phyloP scores from a whole-genome alignment of 1,140 invertebrate genomes.

The Zaprionus lachaisei region DNA sequence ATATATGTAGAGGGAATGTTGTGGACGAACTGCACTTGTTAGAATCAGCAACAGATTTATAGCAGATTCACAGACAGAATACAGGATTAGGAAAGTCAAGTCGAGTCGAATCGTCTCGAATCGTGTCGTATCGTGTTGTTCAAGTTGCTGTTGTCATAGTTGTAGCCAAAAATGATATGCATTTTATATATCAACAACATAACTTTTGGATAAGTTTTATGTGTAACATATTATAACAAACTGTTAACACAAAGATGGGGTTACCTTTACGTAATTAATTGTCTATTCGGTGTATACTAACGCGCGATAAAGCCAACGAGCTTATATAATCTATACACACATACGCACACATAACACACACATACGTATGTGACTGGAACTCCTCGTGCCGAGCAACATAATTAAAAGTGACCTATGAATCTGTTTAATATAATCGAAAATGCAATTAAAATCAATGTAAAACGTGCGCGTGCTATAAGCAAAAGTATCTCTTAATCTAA shows the following conservation, averaged over 20 bases:
- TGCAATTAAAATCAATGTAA: constrained; percentile 39
- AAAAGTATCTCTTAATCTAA: constrained; percentile 3
- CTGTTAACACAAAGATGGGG: constrained; percentile 17
- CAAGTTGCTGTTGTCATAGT: constrained; percentile 30
- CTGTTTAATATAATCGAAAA: constrained; percentile 15
- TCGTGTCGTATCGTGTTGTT: background rate
- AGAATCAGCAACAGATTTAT: constrained; percentile 46
- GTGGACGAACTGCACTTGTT: constrained; percentile 70
- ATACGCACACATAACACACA: background rate
- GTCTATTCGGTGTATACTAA: constrained; percentile 38
- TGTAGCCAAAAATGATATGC: constrained; percentile 58
- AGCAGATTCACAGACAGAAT: constrained; percentile 5
- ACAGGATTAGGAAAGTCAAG: constrained; percentile 1
- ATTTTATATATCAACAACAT: constrained; percentile 68
- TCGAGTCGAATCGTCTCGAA: background rate
- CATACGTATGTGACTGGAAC: background rate
- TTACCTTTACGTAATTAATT: constrained; percentile 46
- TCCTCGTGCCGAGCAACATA: background rate
- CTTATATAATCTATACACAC: background rate
- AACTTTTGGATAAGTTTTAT: constrained; percentile 78
- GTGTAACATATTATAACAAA: constrained; percentile 47
- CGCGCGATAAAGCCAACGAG: constrained; percentile 11
- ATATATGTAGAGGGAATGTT: constrained; percentile 35
- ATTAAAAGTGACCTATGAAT: background rate
- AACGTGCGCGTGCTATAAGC: constrained; percentile 63